Base-by-base conservation (phyloP, 1,140 invertebrate species). In the Drepana arcuata region DNA sequence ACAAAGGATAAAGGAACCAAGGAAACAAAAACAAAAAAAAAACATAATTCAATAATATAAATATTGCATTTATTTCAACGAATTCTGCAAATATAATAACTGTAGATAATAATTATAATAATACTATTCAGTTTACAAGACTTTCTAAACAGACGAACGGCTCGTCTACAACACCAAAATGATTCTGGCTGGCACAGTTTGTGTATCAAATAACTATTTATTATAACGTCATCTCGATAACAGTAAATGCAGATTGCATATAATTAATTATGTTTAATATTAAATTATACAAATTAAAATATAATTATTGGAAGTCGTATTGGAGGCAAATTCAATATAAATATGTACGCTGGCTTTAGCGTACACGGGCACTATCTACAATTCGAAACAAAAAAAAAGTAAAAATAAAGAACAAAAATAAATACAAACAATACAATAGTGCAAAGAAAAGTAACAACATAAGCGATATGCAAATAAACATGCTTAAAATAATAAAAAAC, bases 1-100 rank as follows among this genome's bases (percentile, higher is more conserved):
- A 75, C 60, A 60, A 30, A 74, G 66, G 67, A 73, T 62, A 78
- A 77, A 77, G 68, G 70, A 74, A 78, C 61, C 56, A 73, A 71
- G 67, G 65, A 64, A 71, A 70, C 51, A 56, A 73, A 69, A 69
- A 63, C 35, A 55, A 66, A 73, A 65, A 66, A 72, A 78, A 71
- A 79, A 77, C 65, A 75, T 77, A 79, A 77, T 55, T 74, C 69
- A 77, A 74, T 78, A 82, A 79, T 82, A 79, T 79, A 82, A 79
- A 79, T 82, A 82, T 82, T 82, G 71, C 67, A 75, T 82, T 82
- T 82, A 79, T 79, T 82, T 82, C 72, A 79, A 78, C 73, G 69
- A 74, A 79, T 79, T 78, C 62, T 70, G 71, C 69, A 73, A 81
- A 81, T 81, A 78, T 64, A 77, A 81, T 81, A 80, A 80, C 71